phyloP scores from a whole-genome alignment of 2,113 vertebrate species.

The Erpornis zantholeuca region DNA sequence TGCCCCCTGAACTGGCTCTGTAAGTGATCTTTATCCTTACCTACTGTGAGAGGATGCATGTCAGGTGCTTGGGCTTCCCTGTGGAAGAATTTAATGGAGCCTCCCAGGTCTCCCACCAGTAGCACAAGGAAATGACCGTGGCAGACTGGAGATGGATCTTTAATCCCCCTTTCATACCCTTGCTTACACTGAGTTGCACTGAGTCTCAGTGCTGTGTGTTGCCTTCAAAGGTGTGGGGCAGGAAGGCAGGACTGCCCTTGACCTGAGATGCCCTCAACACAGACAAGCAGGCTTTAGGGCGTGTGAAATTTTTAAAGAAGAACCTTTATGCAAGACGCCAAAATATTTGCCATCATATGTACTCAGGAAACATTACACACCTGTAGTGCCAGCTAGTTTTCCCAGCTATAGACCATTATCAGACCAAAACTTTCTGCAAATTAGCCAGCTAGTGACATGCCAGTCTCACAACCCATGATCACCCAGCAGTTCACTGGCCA shows the following conservation, averaged over 20 bases:
- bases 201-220: not conserved
- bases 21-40: not conserved
- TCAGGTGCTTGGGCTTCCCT: not conserved
- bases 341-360: not conserved
- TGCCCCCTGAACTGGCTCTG: fast-evolving
- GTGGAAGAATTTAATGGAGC: not conserved
- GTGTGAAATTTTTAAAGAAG: not conserved
- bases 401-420: not conserved
- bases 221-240: not conserved
- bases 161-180: not conserved
- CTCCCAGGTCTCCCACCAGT: fast-evolving
- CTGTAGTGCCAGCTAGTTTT: not conserved
- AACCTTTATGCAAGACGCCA: not conserved
- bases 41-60: fast-evolving
- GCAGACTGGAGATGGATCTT: not conserved
- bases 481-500: not conserved
- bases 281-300: not conserved
- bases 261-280: not conserved
- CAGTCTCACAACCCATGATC: not conserved
- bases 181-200: not conserved
- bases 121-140: not conserved
- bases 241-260: not conserved
- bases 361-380: not conserved
- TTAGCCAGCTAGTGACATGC: not conserved
- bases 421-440: not conserved